Conservation (phyloP, 2,113 vertebrate genomes). For the Nothoprocta perdicaria region DNA sequence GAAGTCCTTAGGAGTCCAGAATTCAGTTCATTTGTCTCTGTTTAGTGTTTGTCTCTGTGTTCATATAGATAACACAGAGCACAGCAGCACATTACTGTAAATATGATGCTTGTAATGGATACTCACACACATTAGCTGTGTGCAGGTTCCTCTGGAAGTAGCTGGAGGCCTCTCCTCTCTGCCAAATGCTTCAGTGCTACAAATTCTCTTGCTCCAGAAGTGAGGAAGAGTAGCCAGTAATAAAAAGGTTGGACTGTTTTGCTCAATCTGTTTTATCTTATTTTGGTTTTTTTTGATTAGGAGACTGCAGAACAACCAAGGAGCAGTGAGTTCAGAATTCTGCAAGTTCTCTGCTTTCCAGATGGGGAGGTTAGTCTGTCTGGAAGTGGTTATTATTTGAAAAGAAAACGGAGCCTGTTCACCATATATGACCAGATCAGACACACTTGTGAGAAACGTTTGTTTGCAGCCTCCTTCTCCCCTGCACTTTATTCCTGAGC, state of each 20-base stretch:
- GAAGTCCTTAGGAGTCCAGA: neutral
- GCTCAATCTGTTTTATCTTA: neutral
- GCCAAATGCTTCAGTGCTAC: neutral
- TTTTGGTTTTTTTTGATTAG: neutral
- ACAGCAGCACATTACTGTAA: neutral
- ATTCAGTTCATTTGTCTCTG: neutral
- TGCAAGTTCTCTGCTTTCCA: neutral
- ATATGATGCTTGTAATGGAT: neutral
- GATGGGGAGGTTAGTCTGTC: neutral
- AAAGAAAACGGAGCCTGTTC: neutral
- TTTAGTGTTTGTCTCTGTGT: neutral
- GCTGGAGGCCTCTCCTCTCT: neutral
- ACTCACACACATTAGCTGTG: neutral
- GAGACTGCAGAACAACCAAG: neutral
- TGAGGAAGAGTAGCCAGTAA: neutral
- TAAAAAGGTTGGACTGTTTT: neutral
- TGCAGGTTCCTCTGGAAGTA: neutral
- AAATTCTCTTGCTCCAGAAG: neutral
- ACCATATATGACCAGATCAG: neutral
- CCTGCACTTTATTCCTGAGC: neutral
- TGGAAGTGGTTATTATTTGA: neutral
- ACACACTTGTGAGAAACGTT: neutral
- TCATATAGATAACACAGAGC: neutral
- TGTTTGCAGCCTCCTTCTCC: neutral
- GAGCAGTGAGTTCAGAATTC: neutral